Evolutionary conservation across 2,797 vertebrate genomes (phyloP).

Genomic region (Danio albolineatus): DNA sequence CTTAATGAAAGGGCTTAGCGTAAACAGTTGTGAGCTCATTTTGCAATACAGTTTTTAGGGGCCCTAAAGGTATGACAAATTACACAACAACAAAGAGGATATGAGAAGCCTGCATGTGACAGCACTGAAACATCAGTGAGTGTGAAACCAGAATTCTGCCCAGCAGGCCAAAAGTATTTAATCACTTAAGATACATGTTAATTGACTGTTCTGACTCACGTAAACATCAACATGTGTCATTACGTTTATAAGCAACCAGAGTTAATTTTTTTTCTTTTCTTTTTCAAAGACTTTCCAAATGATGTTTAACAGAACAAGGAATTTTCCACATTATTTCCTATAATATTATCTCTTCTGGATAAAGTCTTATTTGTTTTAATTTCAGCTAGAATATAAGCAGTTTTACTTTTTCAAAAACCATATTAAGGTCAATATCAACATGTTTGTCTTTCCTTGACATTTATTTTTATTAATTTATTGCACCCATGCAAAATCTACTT

Average conservation of each 20-base stretch:
- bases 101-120: neutral
- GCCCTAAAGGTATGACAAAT: neutral
- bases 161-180: conserved; percentile 4
- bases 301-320: no score
- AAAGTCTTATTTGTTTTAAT: no score
- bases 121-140: neutral
- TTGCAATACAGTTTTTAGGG: neutral
- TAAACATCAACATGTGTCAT: neutral
- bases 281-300: no score
- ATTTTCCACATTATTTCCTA: no score
- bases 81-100: conserved; percentile 5
- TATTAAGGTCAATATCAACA: no score
- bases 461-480: no score
- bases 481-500: neutral
- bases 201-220: neutral
- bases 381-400: no score
- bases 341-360: no score
- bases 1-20: neutral
- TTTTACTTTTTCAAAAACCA: no score
- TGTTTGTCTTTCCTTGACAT: no score
- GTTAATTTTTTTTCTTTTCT: no score
- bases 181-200: neutral
- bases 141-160: conserved; percentile 4
- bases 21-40: neutral
- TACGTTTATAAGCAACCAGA: no score